A percentile compares a stretch with the other conserved stretches of the same genome.
Evolutionary conservation across 2,113 vertebrate species (phyloP).

Genomic region (Toxotes chatareus): DNA sequence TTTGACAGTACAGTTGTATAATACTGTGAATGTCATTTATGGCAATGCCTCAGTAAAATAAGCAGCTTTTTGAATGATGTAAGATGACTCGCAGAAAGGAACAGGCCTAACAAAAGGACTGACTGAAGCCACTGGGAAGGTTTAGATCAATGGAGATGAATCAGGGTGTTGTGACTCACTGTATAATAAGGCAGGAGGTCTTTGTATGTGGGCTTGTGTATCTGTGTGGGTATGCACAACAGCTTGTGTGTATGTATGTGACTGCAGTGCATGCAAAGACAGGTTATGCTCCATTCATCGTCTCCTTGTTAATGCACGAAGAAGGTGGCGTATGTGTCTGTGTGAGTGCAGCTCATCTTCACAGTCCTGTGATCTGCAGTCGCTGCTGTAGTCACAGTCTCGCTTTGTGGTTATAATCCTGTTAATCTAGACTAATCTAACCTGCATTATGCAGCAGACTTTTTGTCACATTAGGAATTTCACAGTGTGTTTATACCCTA

Average conservation of each 20-base stretch:
- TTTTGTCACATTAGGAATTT: conserved; percentile 18
- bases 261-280: conserved; percentile 12
- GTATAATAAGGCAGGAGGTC: conserved; percentile 15
- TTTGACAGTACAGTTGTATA: conserved; percentile 16
- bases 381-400: not conserved
- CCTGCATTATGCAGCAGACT: conserved; percentile 20
- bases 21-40: conserved; percentile 24
- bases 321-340: not conserved
- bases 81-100: conserved; percentile 47
- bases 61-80: conserved; percentile 70
- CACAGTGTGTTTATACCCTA: not conserved
- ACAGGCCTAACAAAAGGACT: conserved; percentile 32
- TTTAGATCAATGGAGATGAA: conserved; percentile 62
- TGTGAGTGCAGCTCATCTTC: conserved; percentile 2
- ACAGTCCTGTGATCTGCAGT: not conserved
- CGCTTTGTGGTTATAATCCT: conserved; percentile 25
- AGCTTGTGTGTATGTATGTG: conserved; percentile 11
- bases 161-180: conserved; percentile 51
- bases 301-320: conserved; percentile 8
- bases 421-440: conserved; percentile 36
- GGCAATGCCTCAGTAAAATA: conserved; percentile 34
- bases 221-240: conserved; percentile 20
- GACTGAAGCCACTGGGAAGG: conserved; percentile 49
- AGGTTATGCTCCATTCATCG: not conserved
- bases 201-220: not conserved